These are phyloP conservation scores for Diachasmimorpha longicaudata DNA, from an alignment of 1,140 invertebrate genomes.

Conservation along the genomic window DNA sequence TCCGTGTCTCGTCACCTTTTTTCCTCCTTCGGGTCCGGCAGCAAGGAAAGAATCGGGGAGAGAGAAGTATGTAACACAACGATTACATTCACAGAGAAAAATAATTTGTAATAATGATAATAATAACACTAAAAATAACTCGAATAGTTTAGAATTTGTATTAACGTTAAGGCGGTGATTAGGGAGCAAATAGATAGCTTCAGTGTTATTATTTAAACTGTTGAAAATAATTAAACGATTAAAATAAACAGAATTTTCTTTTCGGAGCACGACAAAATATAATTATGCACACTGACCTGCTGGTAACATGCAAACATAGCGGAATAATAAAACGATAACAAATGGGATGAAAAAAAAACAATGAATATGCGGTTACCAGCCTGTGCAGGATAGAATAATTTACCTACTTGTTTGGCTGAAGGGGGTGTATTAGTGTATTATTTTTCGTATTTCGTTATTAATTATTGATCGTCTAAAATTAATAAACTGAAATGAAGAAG, in stretches of 20 bases:
- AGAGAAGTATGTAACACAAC: conserved; percentile 66
- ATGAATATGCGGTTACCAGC: conserved; percentile 31
- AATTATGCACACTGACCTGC: conserved; percentile 14
- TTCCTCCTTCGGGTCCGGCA: conserved; percentile 71
- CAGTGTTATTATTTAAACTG: background rate
- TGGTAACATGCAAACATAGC: conserved; percentile 29
- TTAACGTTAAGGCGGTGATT: conserved; percentile 55
- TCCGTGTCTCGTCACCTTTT: conserved; percentile 74
- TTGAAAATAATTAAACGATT: background rate
- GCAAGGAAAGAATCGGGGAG: conserved; percentile 68
- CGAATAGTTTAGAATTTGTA: conserved; percentile 47
- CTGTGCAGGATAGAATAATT: conserved; percentile 17
- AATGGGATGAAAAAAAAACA: conserved; percentile 33
- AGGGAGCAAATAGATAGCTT: conserved; percentile 61
- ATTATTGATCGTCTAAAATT: conserved; percentile 54
- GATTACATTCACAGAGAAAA: conserved; percentile 64
- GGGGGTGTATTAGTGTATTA: conserved; percentile 34
- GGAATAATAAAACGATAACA: conserved; percentile 29
- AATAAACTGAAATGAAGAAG: conserved; percentile 56
- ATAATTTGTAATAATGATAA: conserved; percentile 53
- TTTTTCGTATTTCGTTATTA: conserved; percentile 42
- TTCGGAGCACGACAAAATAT: conserved; percentile 2
- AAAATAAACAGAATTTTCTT: background rate
- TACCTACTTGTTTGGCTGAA: conserved; percentile 28
- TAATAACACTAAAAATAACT: conserved; percentile 48